These are phyloP conservation scores for Oxyura jamaicensis DNA, from an alignment of 2,113 vertebrate species.

Conservation along the genomic window DNA sequence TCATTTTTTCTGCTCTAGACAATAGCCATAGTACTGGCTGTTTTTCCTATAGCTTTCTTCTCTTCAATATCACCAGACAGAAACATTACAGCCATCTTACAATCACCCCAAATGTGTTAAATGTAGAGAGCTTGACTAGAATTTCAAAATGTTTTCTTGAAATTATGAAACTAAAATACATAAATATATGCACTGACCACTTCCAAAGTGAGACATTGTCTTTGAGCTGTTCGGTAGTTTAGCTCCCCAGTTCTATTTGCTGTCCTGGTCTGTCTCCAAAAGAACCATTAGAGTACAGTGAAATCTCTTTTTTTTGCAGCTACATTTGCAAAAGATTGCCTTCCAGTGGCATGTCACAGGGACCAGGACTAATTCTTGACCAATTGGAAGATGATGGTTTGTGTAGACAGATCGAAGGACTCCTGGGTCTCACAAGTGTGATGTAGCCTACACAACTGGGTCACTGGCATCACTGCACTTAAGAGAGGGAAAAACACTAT, in stretches of 20 bases:
- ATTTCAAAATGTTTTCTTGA: not conserved
- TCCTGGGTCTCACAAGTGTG: not conserved
- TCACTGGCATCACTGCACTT: not conserved
- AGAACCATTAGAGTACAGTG: not conserved
- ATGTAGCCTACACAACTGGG: too few relatives aligned
- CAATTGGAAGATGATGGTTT: not conserved
- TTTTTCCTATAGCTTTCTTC: not conserved
- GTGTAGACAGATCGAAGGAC: not conserved
- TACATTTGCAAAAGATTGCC: not conserved
- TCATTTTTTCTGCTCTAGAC: not conserved
- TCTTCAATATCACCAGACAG: not conserved
- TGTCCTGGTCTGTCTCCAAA: not conserved
- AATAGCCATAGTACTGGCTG: fast-evolving
- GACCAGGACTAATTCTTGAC: not conserved
- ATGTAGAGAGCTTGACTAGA: not conserved
- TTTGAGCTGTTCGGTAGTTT: not conserved
- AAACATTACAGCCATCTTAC: not conserved
- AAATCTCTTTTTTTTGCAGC: not conserved
- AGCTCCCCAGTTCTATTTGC: not conserved
- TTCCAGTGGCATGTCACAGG: fast-evolving
- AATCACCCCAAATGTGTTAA: not conserved
- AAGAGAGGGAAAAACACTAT: not conserved
- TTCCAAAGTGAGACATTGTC: not conserved
- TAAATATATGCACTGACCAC: not conserved
- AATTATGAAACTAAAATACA: not conserved